phyloP scores from a whole-genome alignment of 2,888 invertebrate species.

The Andrena hattorfiana region DNA sequence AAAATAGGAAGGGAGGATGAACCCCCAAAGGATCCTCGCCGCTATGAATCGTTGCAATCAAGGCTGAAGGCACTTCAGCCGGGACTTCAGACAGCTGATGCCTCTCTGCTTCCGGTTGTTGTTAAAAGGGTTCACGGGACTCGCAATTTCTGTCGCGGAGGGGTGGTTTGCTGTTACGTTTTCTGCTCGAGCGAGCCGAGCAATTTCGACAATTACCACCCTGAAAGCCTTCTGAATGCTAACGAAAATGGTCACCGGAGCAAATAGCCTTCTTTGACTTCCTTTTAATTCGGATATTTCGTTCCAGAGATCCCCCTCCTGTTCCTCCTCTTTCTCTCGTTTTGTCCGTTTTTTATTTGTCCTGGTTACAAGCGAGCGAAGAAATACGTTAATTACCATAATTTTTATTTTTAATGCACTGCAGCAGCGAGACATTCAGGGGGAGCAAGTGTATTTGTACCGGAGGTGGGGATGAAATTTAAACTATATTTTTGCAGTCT shows the following conservation, averaged over 20 bases:
- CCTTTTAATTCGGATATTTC: constrained; percentile 8
- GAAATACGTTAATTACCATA: too few species aligned
- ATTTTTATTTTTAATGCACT: too few species aligned
- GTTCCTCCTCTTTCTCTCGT: too few species aligned
- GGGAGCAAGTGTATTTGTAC: too few species aligned
- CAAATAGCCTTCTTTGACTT: constrained; percentile 33
- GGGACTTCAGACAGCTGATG: constrained; percentile 68
- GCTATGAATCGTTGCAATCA: constrained; percentile 75
- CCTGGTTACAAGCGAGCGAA: neutral
- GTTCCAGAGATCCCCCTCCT: constrained; percentile 15
- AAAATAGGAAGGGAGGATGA: constrained; percentile 29
- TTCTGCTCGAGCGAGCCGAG: constrained; percentile 27
- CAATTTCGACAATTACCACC: constrained; percentile 51
- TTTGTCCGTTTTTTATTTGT: neutral
- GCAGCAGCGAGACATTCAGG: too few species aligned
- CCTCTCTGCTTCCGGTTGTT: constrained; percentile 64
- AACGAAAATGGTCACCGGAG: constrained; percentile 41
- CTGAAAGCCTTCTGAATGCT: constrained; percentile 32
- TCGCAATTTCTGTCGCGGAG: constrained; percentile 35
- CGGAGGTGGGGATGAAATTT: too few species aligned
- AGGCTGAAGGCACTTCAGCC: constrained; percentile 49
- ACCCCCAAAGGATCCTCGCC: constrained; percentile 48
- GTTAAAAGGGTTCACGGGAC: constrained; percentile 50
- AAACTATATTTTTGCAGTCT: too few species aligned
- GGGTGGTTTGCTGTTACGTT: constrained; percentile 18